These are phyloP conservation scores for Thalassarche chlororhynchos DNA, from an alignment of 2,113 vertebrate genomes.

Conservation along the genomic window DNA sequence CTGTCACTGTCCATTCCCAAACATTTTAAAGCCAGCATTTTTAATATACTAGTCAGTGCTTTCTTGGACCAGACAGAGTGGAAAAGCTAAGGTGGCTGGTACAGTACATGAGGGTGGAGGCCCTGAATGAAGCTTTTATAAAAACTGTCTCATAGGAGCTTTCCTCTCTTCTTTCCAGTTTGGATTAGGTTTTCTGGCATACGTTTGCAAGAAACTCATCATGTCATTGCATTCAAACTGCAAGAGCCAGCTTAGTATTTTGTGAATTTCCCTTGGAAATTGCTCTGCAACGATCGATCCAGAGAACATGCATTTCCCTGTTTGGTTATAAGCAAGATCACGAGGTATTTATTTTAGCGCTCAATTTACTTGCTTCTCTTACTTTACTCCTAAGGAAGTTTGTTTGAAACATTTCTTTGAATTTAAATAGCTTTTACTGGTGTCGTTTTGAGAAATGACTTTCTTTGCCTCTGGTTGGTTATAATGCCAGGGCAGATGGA, in stretches of 20 bases:
- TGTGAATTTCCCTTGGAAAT: background rate
- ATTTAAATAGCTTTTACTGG: background rate
- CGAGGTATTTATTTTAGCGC: background rate
- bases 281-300: background rate
- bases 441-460: background rate
- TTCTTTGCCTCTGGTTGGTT: background rate
- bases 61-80: conserved; percentile 20
- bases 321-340: background rate
- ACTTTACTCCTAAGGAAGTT: background rate
- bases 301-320: background rate
- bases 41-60: background rate
- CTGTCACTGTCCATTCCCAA: background rate
- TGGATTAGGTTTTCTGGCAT: conserved; percentile 33
- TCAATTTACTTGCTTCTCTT: background rate
- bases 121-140: conserved; percentile 47
- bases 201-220: background rate
- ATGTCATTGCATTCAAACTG: background rate
- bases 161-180: conserved; percentile 35
- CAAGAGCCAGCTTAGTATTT: background rate
- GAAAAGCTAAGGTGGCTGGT: conserved; percentile 55
- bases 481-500: background rate
- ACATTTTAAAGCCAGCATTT: background rate
- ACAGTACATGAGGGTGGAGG: conserved; percentile 37
- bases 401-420: background rate
- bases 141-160: conserved; percentile 16